phyloP scores from a whole-genome alignment of 2,797 vertebrate genomes.

The Sebastes taczanowskii region DNA sequence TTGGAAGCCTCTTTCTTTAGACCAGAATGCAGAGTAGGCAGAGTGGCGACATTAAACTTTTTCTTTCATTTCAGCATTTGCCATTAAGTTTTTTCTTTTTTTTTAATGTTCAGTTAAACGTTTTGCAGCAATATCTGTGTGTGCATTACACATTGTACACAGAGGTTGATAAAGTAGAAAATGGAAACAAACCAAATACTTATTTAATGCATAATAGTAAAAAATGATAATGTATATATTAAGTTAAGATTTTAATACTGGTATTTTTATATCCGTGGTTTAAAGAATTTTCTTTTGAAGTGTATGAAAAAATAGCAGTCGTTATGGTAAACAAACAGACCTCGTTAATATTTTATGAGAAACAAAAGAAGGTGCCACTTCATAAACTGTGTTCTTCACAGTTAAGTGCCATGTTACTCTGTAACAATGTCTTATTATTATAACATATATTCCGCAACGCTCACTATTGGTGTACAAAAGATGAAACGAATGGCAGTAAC shows the following conservation, averaged over 20 bases:
- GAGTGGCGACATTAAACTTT: conserved; percentile 1
- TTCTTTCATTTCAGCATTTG: conserved; percentile 50
- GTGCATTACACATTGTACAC: conserved; percentile 78
- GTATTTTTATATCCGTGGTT: conserved; percentile 94
- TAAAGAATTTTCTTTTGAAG: conserved; percentile 79
- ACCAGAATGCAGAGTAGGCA: conserved; percentile 21
- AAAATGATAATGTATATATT: conserved; percentile 96
- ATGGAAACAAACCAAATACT: conserved; percentile 90
- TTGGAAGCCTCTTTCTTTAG: conserved; percentile 19
- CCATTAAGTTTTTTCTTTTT: background rate
- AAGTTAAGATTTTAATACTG: conserved; percentile 94
- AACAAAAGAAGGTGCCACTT: conserved; percentile 60
- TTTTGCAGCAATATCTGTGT: conserved; percentile 60
- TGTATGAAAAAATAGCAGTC: conserved; percentile 55
- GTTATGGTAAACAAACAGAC: conserved; percentile 62
- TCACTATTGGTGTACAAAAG: conserved; percentile 49
- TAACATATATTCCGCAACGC: conserved; percentile 44
- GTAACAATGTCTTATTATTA: conserved; percentile 29
- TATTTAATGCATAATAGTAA: conserved; percentile 91
- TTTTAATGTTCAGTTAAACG: conserved; percentile 44
- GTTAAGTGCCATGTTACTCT: conserved; percentile 62
- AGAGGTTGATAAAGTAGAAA: conserved; percentile 80
- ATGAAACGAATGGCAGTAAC: conserved; percentile 23
- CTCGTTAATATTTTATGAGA: conserved; percentile 71
- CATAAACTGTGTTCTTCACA: conserved; percentile 28